A percentile compares a stretch with the other conserved stretches of the same genome.
Conservation (phyloP, 2,888 invertebrate species). For the Mesoligia furuncula region DNA sequence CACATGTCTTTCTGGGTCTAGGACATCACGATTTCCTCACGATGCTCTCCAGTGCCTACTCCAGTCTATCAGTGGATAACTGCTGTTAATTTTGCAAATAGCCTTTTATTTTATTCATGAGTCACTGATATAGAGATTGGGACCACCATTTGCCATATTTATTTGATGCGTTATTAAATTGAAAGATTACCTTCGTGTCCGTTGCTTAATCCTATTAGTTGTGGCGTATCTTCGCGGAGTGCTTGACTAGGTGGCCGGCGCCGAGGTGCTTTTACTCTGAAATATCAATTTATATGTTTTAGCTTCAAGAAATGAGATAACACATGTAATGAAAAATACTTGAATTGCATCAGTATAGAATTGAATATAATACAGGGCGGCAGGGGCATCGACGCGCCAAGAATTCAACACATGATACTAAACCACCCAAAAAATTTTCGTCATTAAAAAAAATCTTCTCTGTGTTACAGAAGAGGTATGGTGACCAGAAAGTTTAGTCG, state of each 20-base stretch:
- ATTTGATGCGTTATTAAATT: neutral
- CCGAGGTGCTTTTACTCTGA: slow-evolving; percentile 90
- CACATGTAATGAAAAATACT: neutral
- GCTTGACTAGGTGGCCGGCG: slow-evolving; percentile 91
- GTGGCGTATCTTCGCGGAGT: slow-evolving; percentile 84
- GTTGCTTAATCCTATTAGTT: slow-evolving; percentile 85
- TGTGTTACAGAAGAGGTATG: neutral
- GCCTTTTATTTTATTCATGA: no score
- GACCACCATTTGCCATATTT: no score
- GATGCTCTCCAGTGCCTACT: no score
- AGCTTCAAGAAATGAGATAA: neutral
- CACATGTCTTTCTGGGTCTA: neutral
- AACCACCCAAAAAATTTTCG: no score
- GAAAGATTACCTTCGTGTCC: slow-evolving; percentile 82
- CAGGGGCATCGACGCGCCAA: no score
- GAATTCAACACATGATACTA: no score
- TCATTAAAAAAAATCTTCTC: no score
- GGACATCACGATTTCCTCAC: neutral
- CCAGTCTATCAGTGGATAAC: neutral
- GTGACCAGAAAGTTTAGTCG: neutral
- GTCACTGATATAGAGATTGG: no score
- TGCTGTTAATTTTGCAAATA: neutral
- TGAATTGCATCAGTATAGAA: neutral
- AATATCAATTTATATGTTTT: slow-evolving; percentile 45
- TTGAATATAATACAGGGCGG: neutral